Evolutionary conservation across 2,888 invertebrate genomes (phyloP).

Genomic region (Cryptocephalus moraei): DNA sequence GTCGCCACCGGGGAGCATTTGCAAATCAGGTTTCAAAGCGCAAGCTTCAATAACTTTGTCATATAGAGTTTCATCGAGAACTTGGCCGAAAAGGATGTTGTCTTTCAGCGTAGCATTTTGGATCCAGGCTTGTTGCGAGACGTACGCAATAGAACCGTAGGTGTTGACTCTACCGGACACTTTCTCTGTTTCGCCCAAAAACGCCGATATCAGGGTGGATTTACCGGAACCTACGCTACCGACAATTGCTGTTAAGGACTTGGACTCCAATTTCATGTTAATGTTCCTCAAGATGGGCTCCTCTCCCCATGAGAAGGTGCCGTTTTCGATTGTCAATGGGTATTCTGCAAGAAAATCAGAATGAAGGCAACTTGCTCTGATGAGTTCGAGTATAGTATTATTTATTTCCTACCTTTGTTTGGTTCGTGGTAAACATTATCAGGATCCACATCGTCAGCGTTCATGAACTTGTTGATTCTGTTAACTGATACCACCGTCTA

Average conservation of each 20-base stretch:
- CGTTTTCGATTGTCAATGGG: constrained; percentile 78
- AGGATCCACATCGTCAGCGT: constrained; percentile 77
- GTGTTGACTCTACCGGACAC: constrained; percentile 70
- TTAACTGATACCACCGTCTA: constrained; percentile 62
- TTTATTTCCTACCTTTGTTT: constrained; percentile 51
- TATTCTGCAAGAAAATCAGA: constrained; percentile 37
- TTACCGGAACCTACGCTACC: constrained; percentile 85
- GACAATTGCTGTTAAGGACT: constrained; percentile 71
- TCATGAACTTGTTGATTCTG: constrained; percentile 85
- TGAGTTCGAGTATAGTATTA: background rate
- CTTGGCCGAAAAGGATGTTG: constrained; percentile 41
- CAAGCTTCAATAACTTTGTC: constrained; percentile 29
- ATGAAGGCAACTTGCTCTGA: background rate
- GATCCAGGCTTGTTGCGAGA: constrained; percentile 96
- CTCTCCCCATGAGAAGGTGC: constrained; percentile 80
- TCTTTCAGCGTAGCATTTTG: constrained; percentile 79
- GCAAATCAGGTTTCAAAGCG: constrained; percentile 40
- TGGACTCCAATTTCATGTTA: constrained; percentile 56
- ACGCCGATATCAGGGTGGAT: constrained; percentile 77
- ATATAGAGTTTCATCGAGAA: constrained; percentile 23
- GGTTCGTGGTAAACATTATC: constrained; percentile 63
- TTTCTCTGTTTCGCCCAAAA: constrained; percentile 87
- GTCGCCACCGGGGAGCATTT: constrained; percentile 43
- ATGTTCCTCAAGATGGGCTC: constrained; percentile 64
- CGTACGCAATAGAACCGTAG: constrained; percentile 61